Conservation (phyloP, 2,888 invertebrate species). For the Pristionchus mayeri region DNA sequence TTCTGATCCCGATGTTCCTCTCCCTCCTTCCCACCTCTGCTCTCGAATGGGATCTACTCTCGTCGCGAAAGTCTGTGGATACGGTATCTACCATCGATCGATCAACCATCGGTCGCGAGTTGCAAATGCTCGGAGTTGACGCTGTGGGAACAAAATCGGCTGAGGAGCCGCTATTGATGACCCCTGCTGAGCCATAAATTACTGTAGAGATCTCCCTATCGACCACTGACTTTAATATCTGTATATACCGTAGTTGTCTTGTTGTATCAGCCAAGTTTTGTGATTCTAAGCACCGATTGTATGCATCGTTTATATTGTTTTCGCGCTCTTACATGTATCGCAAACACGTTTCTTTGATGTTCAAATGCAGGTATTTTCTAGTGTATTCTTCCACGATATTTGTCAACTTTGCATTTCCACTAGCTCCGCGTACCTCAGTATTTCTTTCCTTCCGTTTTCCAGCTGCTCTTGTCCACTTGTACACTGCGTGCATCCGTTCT, state of each 20-base stretch:
- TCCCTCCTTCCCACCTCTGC: background rate
- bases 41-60: slow-evolving; percentile 43
- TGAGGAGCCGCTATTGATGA: background rate
- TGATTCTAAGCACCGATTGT: slow-evolving; percentile 22
- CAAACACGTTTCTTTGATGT: background rate
- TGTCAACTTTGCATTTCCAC: background rate
- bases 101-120: background rate
- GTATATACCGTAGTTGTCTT: slow-evolving; percentile 6
- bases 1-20: slow-evolving; percentile 47
- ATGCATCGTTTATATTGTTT: slow-evolving; percentile 16
- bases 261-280: too few species aligned
- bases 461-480: background rate
- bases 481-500: too few species aligned
- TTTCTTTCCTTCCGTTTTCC: background rate
- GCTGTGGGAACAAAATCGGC: background rate
- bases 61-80: background rate
- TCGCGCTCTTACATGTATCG: background rate
- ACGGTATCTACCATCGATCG: background rate
- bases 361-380: background rate
- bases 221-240: slow-evolving; percentile 17
- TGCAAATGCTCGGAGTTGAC: background rate
- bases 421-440: background rate
- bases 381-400: background rate
- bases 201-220: background rate
- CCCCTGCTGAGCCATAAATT: background rate